Percentiles rank a stretch among this genome's conserved stretches.
Evolutionary conservation across 2,113 vertebrate species (phyloP).

Genomic region (Struthio camelus): DNA sequence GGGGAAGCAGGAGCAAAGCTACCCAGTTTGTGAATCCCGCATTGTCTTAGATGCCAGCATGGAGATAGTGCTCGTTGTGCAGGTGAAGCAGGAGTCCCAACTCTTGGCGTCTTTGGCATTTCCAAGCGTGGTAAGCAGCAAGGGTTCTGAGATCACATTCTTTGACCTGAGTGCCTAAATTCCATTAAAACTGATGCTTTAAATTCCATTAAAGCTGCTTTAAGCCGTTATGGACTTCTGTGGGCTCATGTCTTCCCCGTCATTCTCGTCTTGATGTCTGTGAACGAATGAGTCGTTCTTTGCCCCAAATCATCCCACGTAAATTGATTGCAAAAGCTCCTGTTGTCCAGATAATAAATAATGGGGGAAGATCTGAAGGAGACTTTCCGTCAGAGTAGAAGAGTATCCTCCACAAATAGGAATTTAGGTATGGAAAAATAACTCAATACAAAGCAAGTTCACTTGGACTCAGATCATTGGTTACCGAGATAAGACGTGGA

Average conservation of each 20-base stretch:
- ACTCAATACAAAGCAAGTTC: neutral
- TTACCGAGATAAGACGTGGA: neutral
- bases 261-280: neutral
- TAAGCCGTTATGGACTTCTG: neutral
- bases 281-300: too few relatives aligned
- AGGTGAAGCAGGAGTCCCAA: neutral
- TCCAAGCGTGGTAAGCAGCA: too few relatives aligned
- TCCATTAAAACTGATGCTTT: neutral
- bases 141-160: neutral
- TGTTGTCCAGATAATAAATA: neutral
- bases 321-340: neutral
- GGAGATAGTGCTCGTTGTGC: neutral
- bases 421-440: neutral
- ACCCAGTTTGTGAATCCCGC: neutral
- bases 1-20: neutral
- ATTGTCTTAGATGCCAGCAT: neutral
- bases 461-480: neutral
- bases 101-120: neutral
- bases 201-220: neutral
- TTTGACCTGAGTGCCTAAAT: neutral
- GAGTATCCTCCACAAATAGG: neutral
- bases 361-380: neutral
- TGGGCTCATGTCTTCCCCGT: neutral
- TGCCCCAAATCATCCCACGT: neutral
- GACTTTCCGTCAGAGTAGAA: neutral